Percentiles rank a stretch among this genome's conserved stretches.
These are phyloP conservation scores for Microcebus griseorufus DNA, from an alignment of 2,113 vertebrate genomes.

Conservation along the genomic window DNA sequence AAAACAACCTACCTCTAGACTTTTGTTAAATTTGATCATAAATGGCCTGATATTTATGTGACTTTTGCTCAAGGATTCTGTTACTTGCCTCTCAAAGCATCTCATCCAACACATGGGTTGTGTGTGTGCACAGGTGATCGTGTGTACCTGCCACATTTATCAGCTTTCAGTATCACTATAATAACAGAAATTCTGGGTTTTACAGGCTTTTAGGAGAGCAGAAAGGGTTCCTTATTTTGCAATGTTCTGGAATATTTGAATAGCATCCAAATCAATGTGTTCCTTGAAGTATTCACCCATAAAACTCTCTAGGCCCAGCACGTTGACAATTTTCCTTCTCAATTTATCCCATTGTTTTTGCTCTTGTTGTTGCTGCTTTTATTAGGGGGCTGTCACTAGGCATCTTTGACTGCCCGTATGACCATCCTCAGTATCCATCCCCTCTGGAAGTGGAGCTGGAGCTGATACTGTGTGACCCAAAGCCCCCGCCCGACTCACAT, in stretches of 20 bases:
- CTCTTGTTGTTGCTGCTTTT: background rate
- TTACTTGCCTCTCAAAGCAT: background rate
- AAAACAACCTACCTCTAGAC: background rate
- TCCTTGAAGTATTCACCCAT: background rate
- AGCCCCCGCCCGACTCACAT: background rate
- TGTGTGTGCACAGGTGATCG: background rate
- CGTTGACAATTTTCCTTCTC: background rate
- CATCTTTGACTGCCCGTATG: fast-evolving
- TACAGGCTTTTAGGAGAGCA: background rate
- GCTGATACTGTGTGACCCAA: background rate
- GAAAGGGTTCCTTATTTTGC: background rate
- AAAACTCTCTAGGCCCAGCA: background rate
- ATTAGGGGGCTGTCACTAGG: background rate
- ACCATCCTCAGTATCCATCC: background rate
- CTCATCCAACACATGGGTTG: background rate
- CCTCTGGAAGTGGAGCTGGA: background rate
- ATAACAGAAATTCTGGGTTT: background rate
- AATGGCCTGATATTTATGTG: background rate
- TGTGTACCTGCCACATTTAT: background rate
- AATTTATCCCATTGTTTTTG: background rate
- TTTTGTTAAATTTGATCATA: background rate
- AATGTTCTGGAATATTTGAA: background rate
- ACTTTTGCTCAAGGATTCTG: background rate
- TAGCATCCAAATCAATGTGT: background rate
- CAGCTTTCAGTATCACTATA: background rate